Conservation (phyloP, 23 tunicate species). For the Ascidia mentula region DNA sequence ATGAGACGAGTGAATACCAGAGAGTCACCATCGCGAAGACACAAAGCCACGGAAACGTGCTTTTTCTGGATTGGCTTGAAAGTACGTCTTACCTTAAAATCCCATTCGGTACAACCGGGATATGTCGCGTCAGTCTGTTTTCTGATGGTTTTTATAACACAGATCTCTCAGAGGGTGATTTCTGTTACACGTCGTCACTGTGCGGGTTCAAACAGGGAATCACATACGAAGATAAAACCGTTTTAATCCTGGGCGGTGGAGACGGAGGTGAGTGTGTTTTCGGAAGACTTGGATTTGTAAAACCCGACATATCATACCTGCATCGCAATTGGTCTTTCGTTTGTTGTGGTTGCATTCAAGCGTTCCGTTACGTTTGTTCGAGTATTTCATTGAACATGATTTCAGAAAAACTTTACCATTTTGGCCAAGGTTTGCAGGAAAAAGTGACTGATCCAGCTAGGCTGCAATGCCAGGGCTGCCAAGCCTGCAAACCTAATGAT, state of each 20-base stretch:
- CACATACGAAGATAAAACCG: conserved; percentile 23
- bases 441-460: too few relatives aligned
- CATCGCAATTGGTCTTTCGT: too few relatives aligned
- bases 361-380: too few relatives aligned
- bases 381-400: too few relatives aligned
- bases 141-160: too few relatives aligned
- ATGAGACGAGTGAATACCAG: background rate
- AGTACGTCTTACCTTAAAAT: conserved; percentile 5
- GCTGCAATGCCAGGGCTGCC: too few relatives aligned
- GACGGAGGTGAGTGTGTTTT: conserved; percentile 40
- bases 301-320: too few relatives aligned
- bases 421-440: too few relatives aligned
- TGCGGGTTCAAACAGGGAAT: background rate
- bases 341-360: too few relatives aligned
- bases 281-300: too few relatives aligned
- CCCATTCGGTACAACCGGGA: background rate
- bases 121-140: background rate
- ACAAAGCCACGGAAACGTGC: background rate
- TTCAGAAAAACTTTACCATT: too few relatives aligned
- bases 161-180: conserved; percentile 13
- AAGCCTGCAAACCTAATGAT: too few relatives aligned
- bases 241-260: conserved; percentile 46
- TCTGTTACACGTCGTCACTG: background rate
- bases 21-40: background rate
- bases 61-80: conserved; percentile 2